Base-by-base conservation (phyloP, 2,888 invertebrate species). In the Pseudococcus viburni region DNA sequence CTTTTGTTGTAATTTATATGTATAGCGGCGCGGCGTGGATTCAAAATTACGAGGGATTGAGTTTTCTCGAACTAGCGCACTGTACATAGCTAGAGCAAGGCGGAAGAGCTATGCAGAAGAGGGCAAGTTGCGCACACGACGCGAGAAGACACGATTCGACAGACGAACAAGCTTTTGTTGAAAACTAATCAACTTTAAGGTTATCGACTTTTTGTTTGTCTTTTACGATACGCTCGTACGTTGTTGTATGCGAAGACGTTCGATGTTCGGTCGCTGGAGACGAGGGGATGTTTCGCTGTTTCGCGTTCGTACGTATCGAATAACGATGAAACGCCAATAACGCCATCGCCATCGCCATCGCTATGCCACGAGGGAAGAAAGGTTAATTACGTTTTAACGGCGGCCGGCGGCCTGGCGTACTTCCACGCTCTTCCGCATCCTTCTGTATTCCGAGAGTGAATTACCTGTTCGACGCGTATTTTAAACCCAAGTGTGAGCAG, bases 131-230 rank as follows among this genome's bases (percentile, higher is more conserved):
- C 68, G 68, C 68, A 26, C 26, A 68, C 68, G 68, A 68, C 68
- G 19, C 42, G 19, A 64, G 19, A 51, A 51, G 48, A 51, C 48
- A 15, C 48, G 48, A 51, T 17, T 55, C 17, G 17, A 55, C 55
- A n/a, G 55, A n/a, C 55, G n/a, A n/a, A 42, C 3, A 9, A 55
- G 55, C 55, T 55, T n/a, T 55, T n/a, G 55, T 55, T 55, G 68
- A 68, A 68, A 68, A 68, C 15, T 68, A 68, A 68, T 68, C 22
- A 22, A 68, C 68, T 55, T 55, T 22, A 68, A 68, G 68, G 68
- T 68, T 68, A 68, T 68, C 68, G 68, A 26, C 22, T 68, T 68
- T 68, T 68, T 68, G 68, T 68, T 68, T 68, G 68, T 68, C n/a
- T 26, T 68, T 68, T 68, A 68, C 26, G 68, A 11, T n/a, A 15